Conservation (phyloP, 2,888 invertebrate species). For the Polydrusus cervinus region DNA sequence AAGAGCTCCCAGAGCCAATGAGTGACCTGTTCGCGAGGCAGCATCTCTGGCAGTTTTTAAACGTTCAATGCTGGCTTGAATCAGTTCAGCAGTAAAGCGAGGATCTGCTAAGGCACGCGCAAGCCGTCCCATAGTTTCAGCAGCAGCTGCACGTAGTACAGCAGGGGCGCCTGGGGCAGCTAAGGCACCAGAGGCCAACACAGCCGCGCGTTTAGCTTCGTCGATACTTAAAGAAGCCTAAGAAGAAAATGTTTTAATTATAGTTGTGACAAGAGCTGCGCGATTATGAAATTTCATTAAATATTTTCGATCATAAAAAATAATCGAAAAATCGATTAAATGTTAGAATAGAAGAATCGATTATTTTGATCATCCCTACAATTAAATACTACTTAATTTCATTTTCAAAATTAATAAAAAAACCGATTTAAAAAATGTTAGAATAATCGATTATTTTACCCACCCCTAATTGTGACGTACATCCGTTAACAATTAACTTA, state of each 20-base stretch:
- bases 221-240: constrained; percentile 47
- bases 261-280: too few species aligned
- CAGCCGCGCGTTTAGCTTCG: constrained; percentile 49
- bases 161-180: constrained; percentile 79
- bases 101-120: constrained; percentile 92
- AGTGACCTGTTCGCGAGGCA: constrained; percentile 89
- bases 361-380: too few species aligned
- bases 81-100: constrained; percentile 90
- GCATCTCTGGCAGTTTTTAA: constrained; percentile 91
- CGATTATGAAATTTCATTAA: too few species aligned
- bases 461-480: too few species aligned
- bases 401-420: too few species aligned
- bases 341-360: too few species aligned
- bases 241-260: constrained; percentile 1
- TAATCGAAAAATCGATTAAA: too few species aligned
- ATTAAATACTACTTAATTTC: too few species aligned
- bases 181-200: constrained; percentile 76
- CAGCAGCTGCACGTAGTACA: constrained; percentile 93
- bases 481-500: constrained; percentile 69
- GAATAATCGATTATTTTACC: too few species aligned
- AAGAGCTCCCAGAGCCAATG: constrained; percentile 94
- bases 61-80: constrained; percentile 92
- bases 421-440: too few species aligned
- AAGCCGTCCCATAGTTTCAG: constrained; percentile 94
- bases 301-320: too few species aligned